Conservation (phyloP, 2,888 invertebrate genomes). For the Alviniconcha strummeri region DNA sequence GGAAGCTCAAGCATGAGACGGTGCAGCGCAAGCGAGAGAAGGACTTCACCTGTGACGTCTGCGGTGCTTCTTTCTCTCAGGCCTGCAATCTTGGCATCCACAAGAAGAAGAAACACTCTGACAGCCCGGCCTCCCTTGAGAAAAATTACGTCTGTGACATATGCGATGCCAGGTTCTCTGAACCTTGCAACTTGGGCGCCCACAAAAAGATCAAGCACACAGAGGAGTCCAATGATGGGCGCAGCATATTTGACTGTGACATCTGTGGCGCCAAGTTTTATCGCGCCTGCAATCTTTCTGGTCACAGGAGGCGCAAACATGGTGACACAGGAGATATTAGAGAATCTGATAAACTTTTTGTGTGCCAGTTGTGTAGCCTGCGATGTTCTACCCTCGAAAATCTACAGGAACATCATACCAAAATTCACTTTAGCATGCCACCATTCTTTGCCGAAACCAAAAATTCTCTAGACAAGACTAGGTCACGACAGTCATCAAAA, state of each 20-base stretch:
- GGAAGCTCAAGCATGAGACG: conserved; percentile 26
- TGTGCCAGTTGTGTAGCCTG: conserved; percentile 16
- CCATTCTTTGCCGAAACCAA: background rate
- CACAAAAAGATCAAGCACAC: conserved; percentile 38
- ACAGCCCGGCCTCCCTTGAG: conserved; percentile 23
- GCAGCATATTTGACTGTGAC: conserved; percentile 24
- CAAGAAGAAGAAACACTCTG: conserved; percentile 24
- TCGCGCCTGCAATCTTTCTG: conserved; percentile 31
- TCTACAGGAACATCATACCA: conserved; percentile 22
- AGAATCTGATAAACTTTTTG: conserved; percentile 7
- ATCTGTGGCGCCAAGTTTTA: conserved; percentile 27
- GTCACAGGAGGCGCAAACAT: conserved; percentile 29
- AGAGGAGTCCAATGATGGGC: conserved; percentile 8
- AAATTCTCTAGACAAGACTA: background rate
- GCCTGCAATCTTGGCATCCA: conserved; percentile 31
- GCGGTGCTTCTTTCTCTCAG: conserved; percentile 30
- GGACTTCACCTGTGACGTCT: conserved; percentile 27
- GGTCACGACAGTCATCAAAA: background rate
- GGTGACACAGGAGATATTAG: conserved; percentile 20
- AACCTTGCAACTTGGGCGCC: conserved; percentile 38
- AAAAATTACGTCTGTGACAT: conserved; percentile 37
- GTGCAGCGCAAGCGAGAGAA: conserved; percentile 8
- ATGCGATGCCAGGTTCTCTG: conserved; percentile 37
- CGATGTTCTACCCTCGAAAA: conserved; percentile 14
- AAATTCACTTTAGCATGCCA: conserved; percentile 26